A percentile compares a stretch with the other conserved stretches of the same genome.
Evolutionary conservation across 2,888 invertebrate genomes (phyloP).

Genomic region (Xestia c-nigrum): DNA sequence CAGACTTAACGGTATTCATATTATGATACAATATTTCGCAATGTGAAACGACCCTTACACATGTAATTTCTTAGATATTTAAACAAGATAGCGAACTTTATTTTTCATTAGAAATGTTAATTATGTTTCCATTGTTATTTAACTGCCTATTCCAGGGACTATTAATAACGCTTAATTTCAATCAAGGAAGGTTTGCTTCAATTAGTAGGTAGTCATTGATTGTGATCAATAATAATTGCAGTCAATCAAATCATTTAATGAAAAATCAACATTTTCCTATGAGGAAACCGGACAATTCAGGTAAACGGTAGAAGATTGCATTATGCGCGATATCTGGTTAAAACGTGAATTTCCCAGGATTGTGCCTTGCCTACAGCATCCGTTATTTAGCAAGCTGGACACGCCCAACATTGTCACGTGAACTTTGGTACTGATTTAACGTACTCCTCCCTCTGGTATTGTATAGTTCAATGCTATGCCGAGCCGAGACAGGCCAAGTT

Average conservation of each 20-base stretch:
- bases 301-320: neutral
- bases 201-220: neutral
- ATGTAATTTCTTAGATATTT: conserved; percentile 20
- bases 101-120: conserved; percentile 1
- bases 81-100: conserved; percentile 10
- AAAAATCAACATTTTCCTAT: conserved; percentile 13
- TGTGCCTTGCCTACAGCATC: conserved; percentile 51
- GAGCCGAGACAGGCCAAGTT: conserved; percentile 55
- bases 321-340: conserved; percentile 27
- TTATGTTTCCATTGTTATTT: neutral
- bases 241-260: conserved; percentile 20
- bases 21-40: conserved; percentile 52
- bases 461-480: conserved; percentile 64
- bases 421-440: conserved; percentile 10
- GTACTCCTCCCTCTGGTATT: conserved; percentile 61
- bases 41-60: conserved; percentile 31
- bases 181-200: neutral
- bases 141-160: neutral
- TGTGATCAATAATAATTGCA: conserved; percentile 10
- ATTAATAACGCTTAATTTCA: conserved; percentile 1
- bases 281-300: conserved; percentile 11
- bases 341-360: conserved; percentile 43
- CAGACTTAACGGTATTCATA: conserved; percentile 62
- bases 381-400: conserved; percentile 67
- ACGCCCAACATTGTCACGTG: conserved; percentile 71